Evolutionary conservation across 2,888 invertebrate genomes (phyloP), one percentile per base, ranked within the genome.

Genomic region (Hofmannophila pseudospretella): DNA sequence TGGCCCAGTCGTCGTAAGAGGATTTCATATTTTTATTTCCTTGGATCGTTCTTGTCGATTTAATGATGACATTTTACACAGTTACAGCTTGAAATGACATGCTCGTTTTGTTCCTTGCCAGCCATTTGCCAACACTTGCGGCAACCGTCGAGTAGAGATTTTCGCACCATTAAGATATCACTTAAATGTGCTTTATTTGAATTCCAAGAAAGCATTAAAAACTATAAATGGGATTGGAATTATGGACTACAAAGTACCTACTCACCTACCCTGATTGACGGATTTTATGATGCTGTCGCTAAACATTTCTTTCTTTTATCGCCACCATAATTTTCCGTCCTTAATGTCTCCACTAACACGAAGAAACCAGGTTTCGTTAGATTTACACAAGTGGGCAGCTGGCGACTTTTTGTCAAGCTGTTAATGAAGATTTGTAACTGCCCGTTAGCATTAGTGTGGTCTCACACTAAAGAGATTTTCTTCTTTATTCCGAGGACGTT

Each of bases 401-500:
- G 74, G 46, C 58, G 60, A 63, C 71, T 67, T 75, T 76, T 75
- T 75, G 75, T 79, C 75, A 73, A 67, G 61, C 59, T 71, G 69
- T 72, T 76, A 78, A 80, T 76, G 74, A 80, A 78, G 74, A 78
- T 79, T 78, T 78, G 77, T 79, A 67, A 62, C 70, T 64, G 71
- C 65, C 72, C 50, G 64, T 55, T 59, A 52, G 51, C 54, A 64
- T 68, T 71, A 67, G 67, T 67, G 73, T 70, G 74, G 73, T 67
- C 68, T 55, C 54, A 61, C 63, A 60, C 66, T 67, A 62, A 70
- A 66, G 59, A 57, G 60, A 67, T 58, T 52, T 59, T 51, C 64
- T 67, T 72, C 66, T 68, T 69, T 66, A 69, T 54, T 47, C 47
- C 53, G 42, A 11, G n/a, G 23, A 47, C 49, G 57, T 49, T 66